Evolutionary conservation across 2,888 invertebrate species (phyloP).

Genomic region (Agriopis leucophaearia): DNA sequence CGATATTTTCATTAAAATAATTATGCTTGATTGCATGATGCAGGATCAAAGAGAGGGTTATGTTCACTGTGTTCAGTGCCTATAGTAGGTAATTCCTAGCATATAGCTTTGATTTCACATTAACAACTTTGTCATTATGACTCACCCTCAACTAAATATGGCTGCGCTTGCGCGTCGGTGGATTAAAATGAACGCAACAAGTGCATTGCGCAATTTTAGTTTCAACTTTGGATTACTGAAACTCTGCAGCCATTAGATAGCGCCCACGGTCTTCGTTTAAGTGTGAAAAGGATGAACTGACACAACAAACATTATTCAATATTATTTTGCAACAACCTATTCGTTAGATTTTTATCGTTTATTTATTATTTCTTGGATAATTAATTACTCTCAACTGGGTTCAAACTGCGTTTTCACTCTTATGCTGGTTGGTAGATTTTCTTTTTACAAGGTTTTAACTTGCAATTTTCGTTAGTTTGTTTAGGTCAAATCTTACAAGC

Average conservation of each 20-base stretch:
- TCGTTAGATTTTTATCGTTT: slow-evolving; percentile 4
- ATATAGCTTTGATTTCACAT: not conserved
- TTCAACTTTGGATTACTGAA: slow-evolving; percentile 63
- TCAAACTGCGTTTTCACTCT: not conserved
- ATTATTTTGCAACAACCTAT: slow-evolving; percentile 23
- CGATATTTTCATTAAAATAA: too few relatives aligned
- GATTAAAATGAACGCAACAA: slow-evolving; percentile 59
- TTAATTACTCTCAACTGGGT: not conserved
- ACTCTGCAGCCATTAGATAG: slow-evolving; percentile 62
- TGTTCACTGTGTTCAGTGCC: not conserved
- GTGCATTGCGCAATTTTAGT: slow-evolving; percentile 61
- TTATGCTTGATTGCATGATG: too few relatives aligned
- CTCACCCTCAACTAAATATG: slow-evolving; percentile 56
- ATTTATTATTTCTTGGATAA: not conserved
- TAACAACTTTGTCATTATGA: slow-evolving; percentile 2
- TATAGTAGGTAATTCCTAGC: not conserved
- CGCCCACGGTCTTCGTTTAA: slow-evolving; percentile 52
- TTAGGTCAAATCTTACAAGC: too few relatives aligned
- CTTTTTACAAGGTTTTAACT: not conserved
- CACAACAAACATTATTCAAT: slow-evolving; percentile 14
- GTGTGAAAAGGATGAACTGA: slow-evolving; percentile 30
- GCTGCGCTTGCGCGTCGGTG: slow-evolving; percentile 63
- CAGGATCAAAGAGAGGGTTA: not conserved
- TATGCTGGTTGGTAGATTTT: not conserved
- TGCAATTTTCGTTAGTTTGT: not conserved